Evolutionary conservation across 2,888 invertebrate species (phyloP).

Genomic region (Aphrophora alni): DNA sequence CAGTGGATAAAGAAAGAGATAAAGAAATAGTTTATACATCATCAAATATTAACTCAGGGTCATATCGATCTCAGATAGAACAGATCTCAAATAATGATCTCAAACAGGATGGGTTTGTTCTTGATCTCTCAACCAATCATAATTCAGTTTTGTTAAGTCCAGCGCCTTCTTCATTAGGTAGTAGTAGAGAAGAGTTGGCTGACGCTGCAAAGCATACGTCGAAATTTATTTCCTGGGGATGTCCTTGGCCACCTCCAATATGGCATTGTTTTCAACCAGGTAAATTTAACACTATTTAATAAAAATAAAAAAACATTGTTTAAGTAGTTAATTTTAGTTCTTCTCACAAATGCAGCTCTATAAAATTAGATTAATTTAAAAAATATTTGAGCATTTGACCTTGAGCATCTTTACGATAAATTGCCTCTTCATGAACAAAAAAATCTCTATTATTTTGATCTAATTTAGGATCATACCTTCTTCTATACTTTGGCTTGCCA

Average conservation of each 20-base stretch:
- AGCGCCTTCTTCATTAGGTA: conserved; percentile 53
- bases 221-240: conserved; percentile 36
- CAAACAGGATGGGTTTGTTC: conserved; percentile 27
- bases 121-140: conserved; percentile 39
- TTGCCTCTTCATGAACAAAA: no score
- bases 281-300: not conserved
- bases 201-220: conserved; percentile 43
- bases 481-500: no score
- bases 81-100: conserved; percentile 32
- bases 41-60: not conserved
- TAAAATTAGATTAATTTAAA: no score
- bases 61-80: conserved; percentile 32
- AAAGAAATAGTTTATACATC: not conserved
- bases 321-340: not conserved
- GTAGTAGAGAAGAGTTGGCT: conserved; percentile 53
- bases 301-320: not conserved
- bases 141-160: conserved; percentile 53
- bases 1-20: not conserved
- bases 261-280: conserved; percentile 58
- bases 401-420: no score
- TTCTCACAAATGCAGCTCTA: no score
- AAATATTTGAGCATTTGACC: no score
- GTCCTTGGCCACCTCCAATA: conserved; percentile 56
- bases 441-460: no score
- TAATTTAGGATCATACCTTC: no score